These are phyloP conservation scores for Trichopria drosophilae DNA, from an alignment of 2,888 invertebrate species.

Conservation along the genomic window DNA sequence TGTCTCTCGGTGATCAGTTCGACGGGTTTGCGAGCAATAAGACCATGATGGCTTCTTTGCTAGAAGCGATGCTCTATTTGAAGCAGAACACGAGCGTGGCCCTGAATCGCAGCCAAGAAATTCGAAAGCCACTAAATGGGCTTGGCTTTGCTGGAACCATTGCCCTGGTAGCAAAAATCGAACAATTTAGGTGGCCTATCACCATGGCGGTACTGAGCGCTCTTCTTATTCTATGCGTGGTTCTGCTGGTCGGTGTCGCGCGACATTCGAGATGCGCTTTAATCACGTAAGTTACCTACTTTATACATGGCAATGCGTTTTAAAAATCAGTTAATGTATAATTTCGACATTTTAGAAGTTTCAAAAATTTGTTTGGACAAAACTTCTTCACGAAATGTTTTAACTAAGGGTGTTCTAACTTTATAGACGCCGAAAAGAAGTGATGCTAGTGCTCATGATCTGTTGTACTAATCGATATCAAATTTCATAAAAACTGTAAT, in stretches of 20 bases:
- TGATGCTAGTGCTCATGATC: too few relatives aligned
- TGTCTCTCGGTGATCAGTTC: conserved; percentile 74
- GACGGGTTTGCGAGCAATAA: conserved; percentile 78
- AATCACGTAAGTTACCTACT: conserved; percentile 65
- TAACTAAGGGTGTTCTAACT: too few relatives aligned
- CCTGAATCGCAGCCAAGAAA: conserved; percentile 75
- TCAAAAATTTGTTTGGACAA: too few relatives aligned
- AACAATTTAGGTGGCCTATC: conserved; percentile 81
- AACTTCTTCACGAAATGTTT: too few relatives aligned
- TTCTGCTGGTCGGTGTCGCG: conserved; percentile 86
- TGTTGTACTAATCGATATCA: too few relatives aligned
- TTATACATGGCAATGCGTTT: too few relatives aligned
- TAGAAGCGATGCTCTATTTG: conserved; percentile 71
- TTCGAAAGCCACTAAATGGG: conserved; percentile 71
- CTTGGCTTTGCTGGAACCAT: conserved; percentile 70
- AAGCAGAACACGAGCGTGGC: conserved; percentile 76
- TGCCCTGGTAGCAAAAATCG: conserved; percentile 70
- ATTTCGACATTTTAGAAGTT: too few relatives aligned
- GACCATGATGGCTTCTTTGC: conserved; percentile 72
- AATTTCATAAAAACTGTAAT: too few relatives aligned
- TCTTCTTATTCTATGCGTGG: conserved; percentile 83
- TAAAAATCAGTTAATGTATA: too few relatives aligned
- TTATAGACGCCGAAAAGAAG: too few relatives aligned
- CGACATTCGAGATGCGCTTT: conserved; percentile 86
- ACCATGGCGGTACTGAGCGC: conserved; percentile 87